Evolutionary conservation across 64 coral and sea anemone species (phyloP).

Genomic region (Catalaphyllia jardinei): DNA sequence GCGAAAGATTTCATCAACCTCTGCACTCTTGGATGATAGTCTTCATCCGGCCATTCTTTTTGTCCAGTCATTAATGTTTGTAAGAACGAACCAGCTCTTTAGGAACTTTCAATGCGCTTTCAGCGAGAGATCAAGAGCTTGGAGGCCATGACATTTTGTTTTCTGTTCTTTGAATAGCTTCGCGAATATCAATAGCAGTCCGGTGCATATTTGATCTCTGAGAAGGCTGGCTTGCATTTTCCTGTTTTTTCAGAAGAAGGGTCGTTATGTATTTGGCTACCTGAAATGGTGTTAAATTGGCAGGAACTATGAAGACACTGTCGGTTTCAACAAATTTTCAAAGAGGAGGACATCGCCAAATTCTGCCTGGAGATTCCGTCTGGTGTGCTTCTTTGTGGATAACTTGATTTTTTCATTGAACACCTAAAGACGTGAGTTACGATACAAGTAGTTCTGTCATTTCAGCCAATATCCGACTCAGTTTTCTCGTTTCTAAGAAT

Average conservation of each 20-base stretch:
- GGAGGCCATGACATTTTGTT: conserved; percentile 47
- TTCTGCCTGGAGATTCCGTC: conserved; percentile 48
- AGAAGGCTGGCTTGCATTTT: background rate
- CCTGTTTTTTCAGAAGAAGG: conserved; percentile 2
- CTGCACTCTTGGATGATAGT: conserved; percentile 10
- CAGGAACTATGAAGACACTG: too few relatives aligned
- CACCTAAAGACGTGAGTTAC: conserved; percentile 32
- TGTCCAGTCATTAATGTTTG: conserved; percentile 28
- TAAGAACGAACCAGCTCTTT: conserved; percentile 12
- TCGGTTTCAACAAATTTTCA: too few relatives aligned
- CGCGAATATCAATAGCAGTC: conserved; percentile 37
- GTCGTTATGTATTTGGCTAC: too few relatives aligned
- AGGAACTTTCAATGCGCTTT: conserved; percentile 24
- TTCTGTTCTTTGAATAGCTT: background rate
- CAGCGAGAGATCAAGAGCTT: conserved; percentile 12
- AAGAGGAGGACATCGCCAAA: too few relatives aligned
- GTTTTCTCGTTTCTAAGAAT: conserved; percentile 45
- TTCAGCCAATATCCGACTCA: conserved; percentile 41
- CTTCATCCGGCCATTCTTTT: too few relatives aligned
- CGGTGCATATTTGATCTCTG: conserved; percentile 11
- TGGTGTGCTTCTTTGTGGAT: conserved; percentile 43
- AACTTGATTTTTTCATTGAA: conserved; percentile 19
- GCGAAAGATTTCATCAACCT: conserved; percentile 14
- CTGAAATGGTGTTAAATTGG: too few relatives aligned
- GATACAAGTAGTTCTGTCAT: conserved; percentile 36